Evolutionary conservation across 2,113 vertebrate species (phyloP), one percentile per base, ranked within the genome.

Genomic region (Nyctereutes procyonoides): DNA sequence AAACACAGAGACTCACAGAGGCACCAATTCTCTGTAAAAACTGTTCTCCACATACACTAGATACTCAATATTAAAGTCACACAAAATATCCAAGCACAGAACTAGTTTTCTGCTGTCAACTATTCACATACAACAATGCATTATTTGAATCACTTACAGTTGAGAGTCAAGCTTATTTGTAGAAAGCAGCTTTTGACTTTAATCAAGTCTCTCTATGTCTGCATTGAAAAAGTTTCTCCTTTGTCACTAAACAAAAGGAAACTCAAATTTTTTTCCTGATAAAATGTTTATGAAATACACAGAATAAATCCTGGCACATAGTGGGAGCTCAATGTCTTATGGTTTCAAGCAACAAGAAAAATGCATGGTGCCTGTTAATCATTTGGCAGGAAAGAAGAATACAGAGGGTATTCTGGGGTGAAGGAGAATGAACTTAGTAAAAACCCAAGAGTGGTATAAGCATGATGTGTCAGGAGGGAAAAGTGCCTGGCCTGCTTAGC

Each of bases 171-270:
- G 73, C 6, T 80, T 87, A 79, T 63, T 92, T 92, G 93, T 55
- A 65, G 24, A 95, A 81, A n/a, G 8, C 28, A 81, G 82, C 19
- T 93, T 93, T 55, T 76, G 8, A 80, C 26, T 88, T 93, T 32
- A 22, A 20, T 90, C n/a, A 76, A 32, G 67, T 94, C 30, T 56
- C 35, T 28, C 11, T 28, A 43, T 43, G 0, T 73, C 30, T 80
- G n/a, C 30, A 14, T 60, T 48, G 32, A 81, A 82, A 81, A 28
- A 19, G 30, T 79, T 83, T 95, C 19, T 65, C 35, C 24, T 74
- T 93, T 97, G 28, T 77, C 73, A 38, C 74, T 43, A 82, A 22
- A 16, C 4, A 71, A 93, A 95, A n/a, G 8, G 4, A 92, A 90
- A 56, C 1, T 51, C 32, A 38, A 89, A 60, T 84, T 10, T 20